Base-by-base conservation (phyloP, 2,113 vertebrate species). In the Lagopus muta region DNA sequence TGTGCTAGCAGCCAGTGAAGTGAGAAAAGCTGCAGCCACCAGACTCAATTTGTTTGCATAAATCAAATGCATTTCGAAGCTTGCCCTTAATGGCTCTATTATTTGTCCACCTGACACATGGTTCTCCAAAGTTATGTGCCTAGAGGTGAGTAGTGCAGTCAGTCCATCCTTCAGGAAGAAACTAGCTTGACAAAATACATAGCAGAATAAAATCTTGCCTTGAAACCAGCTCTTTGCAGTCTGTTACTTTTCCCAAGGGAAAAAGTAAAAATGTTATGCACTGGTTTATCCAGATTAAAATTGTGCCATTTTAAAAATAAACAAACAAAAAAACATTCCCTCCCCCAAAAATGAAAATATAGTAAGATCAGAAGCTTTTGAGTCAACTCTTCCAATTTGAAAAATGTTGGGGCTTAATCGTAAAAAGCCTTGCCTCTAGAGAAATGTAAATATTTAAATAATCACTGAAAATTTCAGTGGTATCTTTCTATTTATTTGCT, bases 1-100 rank as follows among this genome's bases (percentile, higher is more conserved):
- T 91, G 42, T 1, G 1, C 75, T 93, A 86, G 54, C 48, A 84
- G 80, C n/a, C 76, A 84, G 52, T 32, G 14, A 78, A 92, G 70
- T 71, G 85, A 78, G 82, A 92, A 94, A 93, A 95, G 11, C 74
- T 90, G 40, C 62, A 86, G 78, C 58, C 66, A 79, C 7, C 20
- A 87, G 3, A 24, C 34, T 85, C 27, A 58, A 5, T 58, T 90
- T 90, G 8, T 70, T 89, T 76, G 13, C 32, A 52, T 28, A 90
- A 78, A 84, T 93, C 42, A 90, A 52, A 14, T 47, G n/a, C 67
- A 40, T 38, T 76, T 84, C 45, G 50, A 40, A 57, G 47, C 88
- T 85, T 71, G n/a, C 7, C 60, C 57, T 78, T 81, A 77, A 36
- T 79, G 38, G 61, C 76, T 80, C 82, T 28, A 77, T 40, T 91